A percentile compares a stretch with the other conserved stretches of the same genome.
phyloP scores from a whole-genome alignment of 2,797 vertebrate genomes.

The Urocyon cinereoargenteus region DNA sequence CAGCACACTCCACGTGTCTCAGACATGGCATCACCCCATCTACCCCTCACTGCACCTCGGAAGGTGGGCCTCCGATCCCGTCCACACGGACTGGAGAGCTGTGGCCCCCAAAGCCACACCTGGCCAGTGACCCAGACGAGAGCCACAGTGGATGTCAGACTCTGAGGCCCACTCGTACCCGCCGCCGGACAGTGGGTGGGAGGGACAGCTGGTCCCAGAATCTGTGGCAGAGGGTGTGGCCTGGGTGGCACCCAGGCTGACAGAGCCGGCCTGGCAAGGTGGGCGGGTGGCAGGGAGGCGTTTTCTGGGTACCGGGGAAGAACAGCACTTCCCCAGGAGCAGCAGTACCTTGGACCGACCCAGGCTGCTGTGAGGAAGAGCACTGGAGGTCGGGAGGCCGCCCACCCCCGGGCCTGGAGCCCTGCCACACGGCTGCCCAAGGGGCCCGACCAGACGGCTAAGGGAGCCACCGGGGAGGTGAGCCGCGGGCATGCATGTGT shows the following conservation, averaged over 20 bases:
- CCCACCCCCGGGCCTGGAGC: not conserved
- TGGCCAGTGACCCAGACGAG: not conserved
- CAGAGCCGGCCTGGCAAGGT: not conserved
- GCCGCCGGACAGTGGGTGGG: fast-evolving
- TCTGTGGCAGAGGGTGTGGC: not conserved
- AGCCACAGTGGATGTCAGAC: not conserved
- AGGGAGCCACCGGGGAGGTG: slow-evolving; percentile 35
- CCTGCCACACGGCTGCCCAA: not conserved
- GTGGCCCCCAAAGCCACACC: not conserved
- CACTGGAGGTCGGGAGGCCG: not conserved
- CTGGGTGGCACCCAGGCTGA: not conserved
- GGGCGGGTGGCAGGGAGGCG: not conserved
- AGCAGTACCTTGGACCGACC: not conserved
- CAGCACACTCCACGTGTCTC: not conserved
- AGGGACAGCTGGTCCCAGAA: not conserved
- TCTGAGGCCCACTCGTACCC: fast-evolving
- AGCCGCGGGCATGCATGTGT: not conserved
- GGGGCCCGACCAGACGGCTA: not conserved
- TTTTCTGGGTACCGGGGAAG: not conserved
- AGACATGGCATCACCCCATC: fast-evolving
- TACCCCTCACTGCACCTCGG: fast-evolving
- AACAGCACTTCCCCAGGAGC: not conserved
- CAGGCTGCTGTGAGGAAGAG: not conserved
- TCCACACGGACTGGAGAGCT: not conserved
- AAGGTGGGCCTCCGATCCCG: fast-evolving